A percentile compares a stretch with the other conserved stretches of the same genome.
phyloP scores from a whole-genome alignment of 2,113 vertebrate genomes.

The Ptychochromis oligacanthus region DNA sequence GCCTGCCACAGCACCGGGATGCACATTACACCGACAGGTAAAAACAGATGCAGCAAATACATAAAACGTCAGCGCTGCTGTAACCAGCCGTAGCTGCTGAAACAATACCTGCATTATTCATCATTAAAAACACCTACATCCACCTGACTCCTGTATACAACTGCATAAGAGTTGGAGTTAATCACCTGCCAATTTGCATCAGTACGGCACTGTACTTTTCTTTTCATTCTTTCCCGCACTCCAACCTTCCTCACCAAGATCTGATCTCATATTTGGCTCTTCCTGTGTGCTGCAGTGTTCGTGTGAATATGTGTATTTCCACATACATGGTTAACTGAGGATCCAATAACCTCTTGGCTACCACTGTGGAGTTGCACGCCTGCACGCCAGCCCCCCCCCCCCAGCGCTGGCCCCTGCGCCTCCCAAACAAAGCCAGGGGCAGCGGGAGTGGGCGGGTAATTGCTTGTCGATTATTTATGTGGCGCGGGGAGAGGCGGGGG shows the following conservation, averaged over 20 bases:
- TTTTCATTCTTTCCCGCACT: slow-evolving; percentile 9
- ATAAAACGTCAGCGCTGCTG: not conserved
- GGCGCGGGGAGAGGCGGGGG: slow-evolving; percentile 83
- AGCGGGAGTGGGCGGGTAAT: slow-evolving; percentile 86
- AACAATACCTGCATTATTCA: slow-evolving; percentile 18
- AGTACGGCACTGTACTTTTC: slow-evolving; percentile 8
- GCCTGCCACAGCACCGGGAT: slow-evolving; percentile 90
- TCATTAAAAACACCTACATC: slow-evolving; percentile 39
- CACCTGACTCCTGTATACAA: not conserved
- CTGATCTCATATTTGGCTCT: slow-evolving; percentile 60
- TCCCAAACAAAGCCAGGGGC: slow-evolving; percentile 84
- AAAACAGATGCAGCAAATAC: not conserved
- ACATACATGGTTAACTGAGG: slow-evolving; percentile 55
- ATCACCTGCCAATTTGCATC: slow-evolving; percentile 63
- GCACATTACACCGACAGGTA: slow-evolving; percentile 93
- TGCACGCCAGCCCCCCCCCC: slow-evolving; percentile 58
- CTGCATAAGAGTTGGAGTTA: slow-evolving; percentile 33
- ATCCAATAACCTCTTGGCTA: slow-evolving; percentile 68
- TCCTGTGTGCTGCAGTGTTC: slow-evolving; percentile 18
- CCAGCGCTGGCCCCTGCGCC: slow-evolving; percentile 75
- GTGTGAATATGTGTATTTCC: slow-evolving; percentile 42
- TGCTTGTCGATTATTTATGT: slow-evolving; percentile 87
- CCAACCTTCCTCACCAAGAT: slow-evolving; percentile 37
- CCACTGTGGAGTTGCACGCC: slow-evolving; percentile 70
- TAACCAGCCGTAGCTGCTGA: not conserved